Evolutionary conservation across 2,113 vertebrate genomes (phyloP).

Genomic region (Bufo gargarizans): DNA sequence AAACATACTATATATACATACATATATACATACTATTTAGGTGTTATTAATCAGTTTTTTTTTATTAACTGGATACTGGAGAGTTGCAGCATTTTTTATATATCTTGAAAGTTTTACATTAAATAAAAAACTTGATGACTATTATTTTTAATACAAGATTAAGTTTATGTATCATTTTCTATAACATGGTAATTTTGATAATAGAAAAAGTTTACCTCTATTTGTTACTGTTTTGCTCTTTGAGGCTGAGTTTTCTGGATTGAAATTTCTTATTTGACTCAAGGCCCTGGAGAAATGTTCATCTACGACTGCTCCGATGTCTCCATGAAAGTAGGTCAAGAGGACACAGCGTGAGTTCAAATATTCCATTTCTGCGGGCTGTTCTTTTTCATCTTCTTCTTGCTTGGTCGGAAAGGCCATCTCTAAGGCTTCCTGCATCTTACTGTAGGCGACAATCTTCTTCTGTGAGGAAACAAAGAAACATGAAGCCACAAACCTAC

Average conservation of each 20-base stretch:
- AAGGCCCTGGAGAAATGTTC: slow-evolving; percentile 97
- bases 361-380: slow-evolving; percentile 94
- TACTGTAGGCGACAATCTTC: slow-evolving; percentile 87
- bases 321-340: slow-evolving; percentile 97
- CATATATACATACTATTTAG: no score
- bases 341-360: slow-evolving; percentile 95
- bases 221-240: slow-evolving; percentile 81
- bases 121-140: background rate
- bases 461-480: slow-evolving; percentile 70
- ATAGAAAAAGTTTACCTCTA: slow-evolving; percentile 81
- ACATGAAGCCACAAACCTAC: background rate
- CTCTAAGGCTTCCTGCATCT: slow-evolving; percentile 94
- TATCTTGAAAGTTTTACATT: background rate
- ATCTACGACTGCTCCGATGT: slow-evolving; percentile 94
- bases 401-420: slow-evolving; percentile 76
- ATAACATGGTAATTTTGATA: background rate
- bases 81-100: background rate
- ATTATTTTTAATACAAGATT: background rate
- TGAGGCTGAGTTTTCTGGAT: slow-evolving; percentile 75
- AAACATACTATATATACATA: no score
- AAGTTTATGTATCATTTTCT: background rate
- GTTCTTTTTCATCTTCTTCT: slow-evolving; percentile 82
- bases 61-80: no score
- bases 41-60: no score
- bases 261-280: slow-evolving; percentile 87